phyloP scores from a whole-genome alignment of 2,888 invertebrate species.

The Lordiphosa andalusiaca region DNA sequence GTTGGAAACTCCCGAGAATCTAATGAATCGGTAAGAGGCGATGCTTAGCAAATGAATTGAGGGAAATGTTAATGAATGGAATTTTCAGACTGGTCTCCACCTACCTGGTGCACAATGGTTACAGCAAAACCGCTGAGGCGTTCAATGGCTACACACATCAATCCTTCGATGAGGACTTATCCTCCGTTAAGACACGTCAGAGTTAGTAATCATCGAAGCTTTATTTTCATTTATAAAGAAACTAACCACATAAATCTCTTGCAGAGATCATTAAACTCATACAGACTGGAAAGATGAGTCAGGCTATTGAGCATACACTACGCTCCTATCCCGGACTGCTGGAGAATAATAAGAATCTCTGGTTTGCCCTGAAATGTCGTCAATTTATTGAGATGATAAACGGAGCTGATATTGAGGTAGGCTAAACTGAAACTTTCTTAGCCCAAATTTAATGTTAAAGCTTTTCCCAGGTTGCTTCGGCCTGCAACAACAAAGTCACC shows the following conservation, averaged over 20 bases:
- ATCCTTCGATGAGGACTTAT: constrained; percentile 93
- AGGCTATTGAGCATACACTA: constrained; percentile 94
- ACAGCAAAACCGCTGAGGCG: constrained; percentile 96
- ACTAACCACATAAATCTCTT: background rate
- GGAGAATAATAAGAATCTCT: constrained; percentile 93
- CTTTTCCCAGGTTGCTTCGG: constrained; percentile 18
- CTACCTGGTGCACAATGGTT: constrained; percentile 98
- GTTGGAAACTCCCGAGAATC: constrained; percentile 87
- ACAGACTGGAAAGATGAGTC: constrained; percentile 95
- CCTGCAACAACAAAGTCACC: constrained; percentile 64
- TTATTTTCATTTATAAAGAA: background rate
- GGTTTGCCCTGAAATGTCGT: constrained; percentile 97
- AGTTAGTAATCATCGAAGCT: constrained; percentile 82
- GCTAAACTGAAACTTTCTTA: background rate
- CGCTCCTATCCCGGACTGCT: constrained; percentile 95
- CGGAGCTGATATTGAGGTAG: constrained; percentile 88
- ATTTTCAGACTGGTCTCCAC: constrained; percentile 93
- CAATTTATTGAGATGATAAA: constrained; percentile 99
- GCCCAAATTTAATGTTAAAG: background rate
- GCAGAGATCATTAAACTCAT: constrained; percentile 96
- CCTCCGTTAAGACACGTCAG: constrained; percentile 97
- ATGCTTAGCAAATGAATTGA: too few species aligned
- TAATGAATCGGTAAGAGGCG: constrained; percentile 89
- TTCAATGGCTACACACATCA: constrained; percentile 95
- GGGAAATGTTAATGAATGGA: background rate